phyloP scores from a whole-genome alignment of 2,113 vertebrate species.

The Colaptes auratus region DNA sequence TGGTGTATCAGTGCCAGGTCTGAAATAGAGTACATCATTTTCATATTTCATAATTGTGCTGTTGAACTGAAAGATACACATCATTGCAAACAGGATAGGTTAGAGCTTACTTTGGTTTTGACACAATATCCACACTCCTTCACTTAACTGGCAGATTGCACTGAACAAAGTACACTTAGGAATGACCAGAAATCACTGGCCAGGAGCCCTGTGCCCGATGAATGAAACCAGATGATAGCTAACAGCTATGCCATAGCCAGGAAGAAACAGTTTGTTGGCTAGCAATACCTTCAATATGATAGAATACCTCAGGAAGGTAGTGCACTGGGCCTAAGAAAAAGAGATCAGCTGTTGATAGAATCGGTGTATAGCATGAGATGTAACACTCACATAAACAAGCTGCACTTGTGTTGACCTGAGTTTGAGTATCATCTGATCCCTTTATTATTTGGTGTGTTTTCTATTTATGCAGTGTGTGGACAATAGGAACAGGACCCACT shows the following conservation, averaged over 20 bases:
- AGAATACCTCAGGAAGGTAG: not conserved
- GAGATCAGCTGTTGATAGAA: not conserved
- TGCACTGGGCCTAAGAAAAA: not conserved
- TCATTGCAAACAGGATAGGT: not conserved
- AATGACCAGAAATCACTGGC: not conserved
- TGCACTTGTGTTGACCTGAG: not conserved
- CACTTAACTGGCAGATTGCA: not conserved
- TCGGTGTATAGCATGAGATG: rapidly evolving
- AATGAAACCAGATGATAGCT: not conserved
- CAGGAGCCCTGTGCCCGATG: not conserved
- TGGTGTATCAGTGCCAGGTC: not conserved
- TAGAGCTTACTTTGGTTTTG: not conserved
- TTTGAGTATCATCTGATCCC: not conserved
- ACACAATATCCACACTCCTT: not conserved
- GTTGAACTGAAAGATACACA: constrained; percentile 16
- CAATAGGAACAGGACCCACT: not conserved
- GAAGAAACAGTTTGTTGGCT: not conserved
- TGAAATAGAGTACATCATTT: constrained; percentile 58
- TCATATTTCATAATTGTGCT: constrained; percentile 54
- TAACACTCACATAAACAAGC: not conserved
- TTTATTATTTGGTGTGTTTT: not conserved
- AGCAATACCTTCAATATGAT: not conserved
- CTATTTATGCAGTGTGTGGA: not conserved
- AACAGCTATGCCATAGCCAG: not conserved
- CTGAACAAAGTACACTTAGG: not conserved